Evolutionary conservation across 2,113 vertebrate species (phyloP), one percentile per base, ranked within the genome.

Genomic region (Mungos mungo): DNA sequence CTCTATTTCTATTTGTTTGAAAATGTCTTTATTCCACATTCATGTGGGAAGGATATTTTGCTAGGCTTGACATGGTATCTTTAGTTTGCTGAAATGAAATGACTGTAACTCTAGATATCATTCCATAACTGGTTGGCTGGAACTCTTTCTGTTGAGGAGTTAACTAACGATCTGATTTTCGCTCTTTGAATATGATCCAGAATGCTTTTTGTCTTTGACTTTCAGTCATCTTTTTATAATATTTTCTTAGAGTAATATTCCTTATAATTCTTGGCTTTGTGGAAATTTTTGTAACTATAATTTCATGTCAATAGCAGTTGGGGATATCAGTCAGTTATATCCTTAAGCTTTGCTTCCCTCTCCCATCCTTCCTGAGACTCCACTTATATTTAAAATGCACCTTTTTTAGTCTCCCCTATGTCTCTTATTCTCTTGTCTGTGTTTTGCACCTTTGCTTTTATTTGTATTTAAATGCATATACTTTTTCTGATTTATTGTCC

Each of bases 1-100:
- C 76, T 92, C 27, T 50, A 14, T 23, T 85, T 83, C 91, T 65
- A 88, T 60, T 88, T 92, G 23, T 94, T 86, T 90, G 52, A 92
- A 95, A 63, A 72, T 72, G 27, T 87, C 4, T 66, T 66, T 33
- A 77, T 90, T 90, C 90, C 19, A 79, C 35, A 60, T 68, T 60
- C 35, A 31, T 45, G n/a, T 69, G 18, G 13, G 15, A 82, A 88
- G 19, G 3, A 54, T 88, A 83, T 72, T 95, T 80, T 88, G 0
- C 33, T 68, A n/a, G 52, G 27, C 60, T 68, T 85, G 15, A 11
- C 80, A 47, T 60, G 35, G 74, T 69, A 27, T 45, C 38, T 45
- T 86, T 18, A 69, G 41, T 69, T 23, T 60, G 29, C 19, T 69
- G 27, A 87, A 87, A 79, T n/a, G 47, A 96, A 79, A 80, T 31